Evolutionary conservation across 2,888 invertebrate species (phyloP), one percentile per base, ranked within the genome.

Genomic region (Laspeyria flexula): DNA sequence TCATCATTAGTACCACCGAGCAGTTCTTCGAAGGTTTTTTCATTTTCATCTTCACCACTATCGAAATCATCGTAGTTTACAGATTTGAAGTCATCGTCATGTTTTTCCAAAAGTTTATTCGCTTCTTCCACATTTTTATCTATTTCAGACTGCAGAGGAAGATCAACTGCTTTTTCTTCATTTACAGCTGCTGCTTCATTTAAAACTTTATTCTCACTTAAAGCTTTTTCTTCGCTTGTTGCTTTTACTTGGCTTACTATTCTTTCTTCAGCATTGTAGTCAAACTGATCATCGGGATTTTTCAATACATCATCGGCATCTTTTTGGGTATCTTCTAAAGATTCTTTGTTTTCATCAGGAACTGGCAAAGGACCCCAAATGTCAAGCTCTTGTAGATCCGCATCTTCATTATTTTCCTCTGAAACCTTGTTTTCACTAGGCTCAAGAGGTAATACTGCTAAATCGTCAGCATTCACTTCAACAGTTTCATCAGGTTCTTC

Each of bases 31-130:
- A 65, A 48, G 27, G 54, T 25, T 9, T 60, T 50, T 21, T 60
- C 18, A 30, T 29, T n/a, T 16, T 64, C 51, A 44, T 51, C 46
- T 1, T 18, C 53, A 12, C 5, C 21, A 21, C 5, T 21, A 21
- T 21, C 21, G 5, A 2, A 2, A 21, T 21, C 21, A 21, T 21
- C 21, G 21, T 61, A 45, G 12, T 69, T 55, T 0, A 60, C 55
- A 6, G 58, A 58, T 23, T 68, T 62, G 41, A 80, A 61, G 18
- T 60, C 51, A 11, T 67, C 61, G 33, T 65, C 43, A 2, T 68
- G 67, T 56, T 83, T 78, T 33, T 73, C 63, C 7, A 79, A 43
- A 30, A 78, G 62, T 15, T 56, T 59, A 9, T 69, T 61, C 0
- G 69, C 61, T 29, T 73, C 66, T 3, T 73, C 61, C 15, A 60